Evolutionary conservation across 1,140 invertebrate genomes (phyloP), one percentile per base, ranked within the genome.

Genomic region (Glomeris maerens): DNA sequence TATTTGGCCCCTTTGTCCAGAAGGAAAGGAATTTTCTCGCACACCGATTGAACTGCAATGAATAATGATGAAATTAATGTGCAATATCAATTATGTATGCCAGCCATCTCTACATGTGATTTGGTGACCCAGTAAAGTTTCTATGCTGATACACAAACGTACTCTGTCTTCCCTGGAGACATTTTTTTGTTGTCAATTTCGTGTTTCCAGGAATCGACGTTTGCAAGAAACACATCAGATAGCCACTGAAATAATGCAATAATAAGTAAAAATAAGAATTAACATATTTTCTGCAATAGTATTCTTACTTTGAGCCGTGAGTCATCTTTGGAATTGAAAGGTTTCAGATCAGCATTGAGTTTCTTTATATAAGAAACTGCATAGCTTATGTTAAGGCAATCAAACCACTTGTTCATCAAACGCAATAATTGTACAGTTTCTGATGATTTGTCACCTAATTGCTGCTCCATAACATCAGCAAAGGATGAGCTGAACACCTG

Each of bases 321-420:
- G 7, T 20, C 7, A 17, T 20, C 41, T 10, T 17, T 44, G n/a
- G 7, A 7, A n/a, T 44, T 44, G 23, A 10, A 44, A 7, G 41
- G 7, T 10, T 17, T 10, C 7, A 20, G 7, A 17, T 44, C 23
- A n/a, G 7, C 23, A 7, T 10, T 20, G 41, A 17, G n/a, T 10
- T 7, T 44, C 23, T 10, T 7, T 21, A 10, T n/a, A 10, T 7
- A 7, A 17, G 10, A 21, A 10, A 10, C 31, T 36, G 23, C 7
- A 21, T 20, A 17, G 20, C 41, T 44, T 7, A 44, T 22, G 23
- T 44, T 44, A n/a, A 44, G 20, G 41, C 7, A 10, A 22, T 44
- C 41, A 44, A 44, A 44, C 41, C 41, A 44, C 10, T 44, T 22
- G 23, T 44, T 44, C 7, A 44, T 10, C 20, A 44, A 10, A 7